Evolutionary conservation across 1,140 invertebrate species (phyloP).

Genomic region (Hermetia illucens): DNA sequence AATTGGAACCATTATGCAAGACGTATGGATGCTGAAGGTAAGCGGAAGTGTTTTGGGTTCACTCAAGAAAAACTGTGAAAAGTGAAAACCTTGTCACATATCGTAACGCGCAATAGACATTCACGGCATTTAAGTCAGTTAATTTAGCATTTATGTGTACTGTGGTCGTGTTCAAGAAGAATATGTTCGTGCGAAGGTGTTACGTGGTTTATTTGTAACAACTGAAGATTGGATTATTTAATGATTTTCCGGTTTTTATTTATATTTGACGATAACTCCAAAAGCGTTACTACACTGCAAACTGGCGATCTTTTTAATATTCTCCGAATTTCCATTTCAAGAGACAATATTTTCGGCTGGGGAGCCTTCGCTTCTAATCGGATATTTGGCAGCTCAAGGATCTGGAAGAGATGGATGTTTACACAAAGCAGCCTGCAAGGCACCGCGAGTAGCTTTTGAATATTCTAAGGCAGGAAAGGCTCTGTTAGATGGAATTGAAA

Average conservation of each 20-base stretch:
- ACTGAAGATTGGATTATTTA: too few relatives aligned
- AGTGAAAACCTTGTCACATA: too few relatives aligned
- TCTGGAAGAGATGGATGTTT: constrained; percentile 54
- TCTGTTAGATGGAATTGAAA: constrained; percentile 50
- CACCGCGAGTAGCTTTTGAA: constrained; percentile 51
- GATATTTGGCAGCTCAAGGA: constrained; percentile 50
- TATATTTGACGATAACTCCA: neutral
- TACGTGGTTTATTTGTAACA: too few relatives aligned
- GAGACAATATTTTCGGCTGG: constrained; percentile 17
- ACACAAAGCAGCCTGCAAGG: constrained; percentile 57
- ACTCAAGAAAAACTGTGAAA: too few relatives aligned
- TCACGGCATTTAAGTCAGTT: too few relatives aligned
- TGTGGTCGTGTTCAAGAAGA: too few relatives aligned
- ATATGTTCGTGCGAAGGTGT: too few relatives aligned
- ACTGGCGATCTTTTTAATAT: too few relatives aligned
- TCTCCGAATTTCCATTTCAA: neutral
- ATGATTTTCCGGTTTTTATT: too few relatives aligned
- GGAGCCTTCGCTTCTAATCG: constrained; percentile 49
- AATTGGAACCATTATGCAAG: constrained; percentile 42
- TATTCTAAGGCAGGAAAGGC: constrained; percentile 62
- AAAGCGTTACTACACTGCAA: neutral
- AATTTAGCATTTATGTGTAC: too few relatives aligned
- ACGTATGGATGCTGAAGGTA: constrained; percentile 36
- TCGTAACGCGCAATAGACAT: too few relatives aligned
- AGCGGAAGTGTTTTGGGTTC: too few relatives aligned